These are phyloP conservation scores for Nipponia nippon DNA, from an alignment of 2,113 vertebrate species.

Conservation along the genomic window DNA sequence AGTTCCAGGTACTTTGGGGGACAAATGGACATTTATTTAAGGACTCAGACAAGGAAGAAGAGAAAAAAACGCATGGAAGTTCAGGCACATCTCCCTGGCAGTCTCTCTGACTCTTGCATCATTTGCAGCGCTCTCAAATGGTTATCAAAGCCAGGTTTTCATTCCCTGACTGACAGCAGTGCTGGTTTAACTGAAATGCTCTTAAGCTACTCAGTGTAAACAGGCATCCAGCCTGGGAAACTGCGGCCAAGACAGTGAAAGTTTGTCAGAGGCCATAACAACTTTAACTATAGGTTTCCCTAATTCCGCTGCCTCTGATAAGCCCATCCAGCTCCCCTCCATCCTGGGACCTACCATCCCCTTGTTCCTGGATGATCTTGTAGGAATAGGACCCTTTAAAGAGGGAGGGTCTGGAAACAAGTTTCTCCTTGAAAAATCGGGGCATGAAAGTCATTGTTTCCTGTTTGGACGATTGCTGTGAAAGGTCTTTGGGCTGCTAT, in stretches of 20 bases:
- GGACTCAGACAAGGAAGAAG: background rate
- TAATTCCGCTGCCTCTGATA: background rate
- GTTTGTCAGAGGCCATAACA: background rate
- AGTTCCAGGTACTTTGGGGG: background rate
- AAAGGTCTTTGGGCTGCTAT: background rate
- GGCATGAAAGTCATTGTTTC: background rate
- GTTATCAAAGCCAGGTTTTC: background rate
- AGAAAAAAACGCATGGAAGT: background rate
- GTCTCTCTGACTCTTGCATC: background rate
- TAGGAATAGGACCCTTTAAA: background rate
- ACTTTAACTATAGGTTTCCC: background rate
- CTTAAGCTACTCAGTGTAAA: background rate
- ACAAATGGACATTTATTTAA: background rate
- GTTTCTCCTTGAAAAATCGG: background rate
- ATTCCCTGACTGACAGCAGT: background rate
- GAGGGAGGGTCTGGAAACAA: background rate
- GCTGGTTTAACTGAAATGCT: background rate
- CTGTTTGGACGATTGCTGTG: background rate
- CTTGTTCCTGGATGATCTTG: background rate
- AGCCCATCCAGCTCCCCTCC: background rate
- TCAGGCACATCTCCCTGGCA: background rate
- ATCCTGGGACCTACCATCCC: background rate
- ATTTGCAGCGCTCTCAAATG: background rate
- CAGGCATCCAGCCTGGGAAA: background rate
- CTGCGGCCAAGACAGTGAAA: background rate